Conservation (phyloP, 2,888 invertebrate species). For the Zeuzera pyrina region DNA sequence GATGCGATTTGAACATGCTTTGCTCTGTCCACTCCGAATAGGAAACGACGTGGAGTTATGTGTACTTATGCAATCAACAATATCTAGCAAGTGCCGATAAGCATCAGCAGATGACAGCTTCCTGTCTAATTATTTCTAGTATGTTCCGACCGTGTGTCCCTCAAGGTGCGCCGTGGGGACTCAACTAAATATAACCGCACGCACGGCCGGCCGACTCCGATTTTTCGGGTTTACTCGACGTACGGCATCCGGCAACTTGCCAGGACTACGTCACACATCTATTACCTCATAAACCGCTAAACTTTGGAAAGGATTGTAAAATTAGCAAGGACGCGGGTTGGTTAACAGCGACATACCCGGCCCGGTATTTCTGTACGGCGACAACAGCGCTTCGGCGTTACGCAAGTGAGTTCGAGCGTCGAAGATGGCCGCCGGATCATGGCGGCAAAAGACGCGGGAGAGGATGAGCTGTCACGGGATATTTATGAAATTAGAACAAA, state of each 20-base stretch:
- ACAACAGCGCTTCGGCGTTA: slow-evolving; percentile 38
- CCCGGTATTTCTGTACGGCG: slow-evolving; percentile 23
- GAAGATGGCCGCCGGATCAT: slow-evolving; percentile 53
- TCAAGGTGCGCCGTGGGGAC: slow-evolving; percentile 55
- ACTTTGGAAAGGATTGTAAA: slow-evolving; percentile 68
- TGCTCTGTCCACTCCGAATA: too few relatives aligned
- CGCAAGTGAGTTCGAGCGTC: slow-evolving; percentile 39
- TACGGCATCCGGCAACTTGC: slow-evolving; percentile 67
- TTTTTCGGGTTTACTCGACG: slow-evolving; percentile 47
- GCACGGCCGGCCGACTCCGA: slow-evolving; percentile 38
- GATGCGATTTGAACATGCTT: too few relatives aligned
- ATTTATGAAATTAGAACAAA: slow-evolving; percentile 71
- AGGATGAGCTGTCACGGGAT: slow-evolving; percentile 68
- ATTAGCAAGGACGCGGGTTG: slow-evolving; percentile 64
- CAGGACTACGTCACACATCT: slow-evolving; percentile 58
- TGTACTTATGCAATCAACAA: too few relatives aligned
- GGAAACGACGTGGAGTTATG: too few relatives aligned
- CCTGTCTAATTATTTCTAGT: too few relatives aligned
- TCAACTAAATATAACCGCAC: slow-evolving; percentile 37
- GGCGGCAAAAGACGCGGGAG: slow-evolving; percentile 59
- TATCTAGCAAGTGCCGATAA: too few relatives aligned
- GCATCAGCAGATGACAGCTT: too few relatives aligned
- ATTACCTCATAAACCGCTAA: slow-evolving; percentile 65
- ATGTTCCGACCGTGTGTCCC: slow-evolving; percentile 33
- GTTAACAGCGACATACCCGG: slow-evolving; percentile 31